Conservation (phyloP, 2,797 vertebrate genomes). For the Typhlichthys eigenmanni region DNA sequence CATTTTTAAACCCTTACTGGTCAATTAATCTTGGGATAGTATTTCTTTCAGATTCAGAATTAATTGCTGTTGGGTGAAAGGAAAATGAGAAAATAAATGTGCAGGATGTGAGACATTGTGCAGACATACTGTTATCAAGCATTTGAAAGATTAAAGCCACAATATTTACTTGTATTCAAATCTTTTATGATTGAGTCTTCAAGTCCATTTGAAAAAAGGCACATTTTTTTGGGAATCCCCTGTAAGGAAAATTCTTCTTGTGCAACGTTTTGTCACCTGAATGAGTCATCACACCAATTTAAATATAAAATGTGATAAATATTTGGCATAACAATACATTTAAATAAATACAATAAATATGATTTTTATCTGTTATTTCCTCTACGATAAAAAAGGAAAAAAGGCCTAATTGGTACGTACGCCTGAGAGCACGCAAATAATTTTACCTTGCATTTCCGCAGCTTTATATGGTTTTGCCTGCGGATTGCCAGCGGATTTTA, state of each 20-base stretch:
- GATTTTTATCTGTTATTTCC: too few relatives aligned
- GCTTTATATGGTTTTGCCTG: too few relatives aligned
- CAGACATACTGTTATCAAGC: too few relatives aligned
- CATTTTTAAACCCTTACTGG: slow-evolving; percentile 73
- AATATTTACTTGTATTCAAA: slow-evolving; percentile 13
- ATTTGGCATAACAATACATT: not conserved
- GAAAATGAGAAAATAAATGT: too few relatives aligned
- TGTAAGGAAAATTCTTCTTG: slow-evolving; percentile 9
- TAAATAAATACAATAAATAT: not conserved
- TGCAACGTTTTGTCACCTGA: not conserved
- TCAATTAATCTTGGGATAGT: slow-evolving; percentile 73
- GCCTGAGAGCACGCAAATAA: too few relatives aligned
- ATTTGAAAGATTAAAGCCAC: slow-evolving; percentile 49
- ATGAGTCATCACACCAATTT: slow-evolving; percentile 4
- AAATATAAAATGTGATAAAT: not conserved
- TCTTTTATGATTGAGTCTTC: slow-evolving; percentile 3
- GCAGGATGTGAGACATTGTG: too few relatives aligned
- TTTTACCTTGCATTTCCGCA: too few relatives aligned
- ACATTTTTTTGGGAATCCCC: slow-evolving; percentile 6
- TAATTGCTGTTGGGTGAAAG: slow-evolving; percentile 36
- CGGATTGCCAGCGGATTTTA: too few relatives aligned
- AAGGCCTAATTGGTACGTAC: not conserved
- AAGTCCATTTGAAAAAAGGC: slow-evolving; percentile 30
- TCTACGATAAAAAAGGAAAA: not conserved
- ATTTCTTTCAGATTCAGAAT: slow-evolving; percentile 55